Percentiles rank a stretch among this genome's conserved stretches.
These are phyloP conservation scores for Drosophila miranda DNA, from an alignment of 1,140 invertebrate genomes.

Conservation along the genomic window DNA sequence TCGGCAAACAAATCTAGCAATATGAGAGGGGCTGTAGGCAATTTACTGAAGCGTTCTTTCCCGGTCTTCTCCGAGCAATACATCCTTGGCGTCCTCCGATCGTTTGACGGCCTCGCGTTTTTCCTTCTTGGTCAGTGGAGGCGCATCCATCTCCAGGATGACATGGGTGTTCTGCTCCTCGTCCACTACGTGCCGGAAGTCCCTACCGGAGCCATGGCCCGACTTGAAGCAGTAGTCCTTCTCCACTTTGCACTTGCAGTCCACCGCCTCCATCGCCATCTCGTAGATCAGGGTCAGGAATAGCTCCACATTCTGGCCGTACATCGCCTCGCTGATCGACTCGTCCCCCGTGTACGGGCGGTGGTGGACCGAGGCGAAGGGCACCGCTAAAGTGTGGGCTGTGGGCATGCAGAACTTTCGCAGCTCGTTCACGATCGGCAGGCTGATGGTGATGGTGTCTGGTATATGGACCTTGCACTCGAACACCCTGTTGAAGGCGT, in stretches of 20 bases:
- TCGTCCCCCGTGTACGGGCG: conserved; percentile 12
- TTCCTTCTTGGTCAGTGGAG: background rate
- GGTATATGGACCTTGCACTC: background rate
- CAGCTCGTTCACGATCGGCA: conserved; percentile 36
- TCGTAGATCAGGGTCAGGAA: conserved; percentile 28
- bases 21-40: too few species aligned
- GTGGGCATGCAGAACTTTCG: conserved; percentile 15
- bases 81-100: too few species aligned
- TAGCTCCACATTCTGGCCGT: conserved; percentile 8
- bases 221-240: conserved; percentile 17
- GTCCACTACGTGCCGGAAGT: conserved; percentile 4
- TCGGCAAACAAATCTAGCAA: too few species aligned
- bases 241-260: conserved; percentile 40
- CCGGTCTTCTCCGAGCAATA: too few species aligned
- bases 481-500: conserved; percentile 19
- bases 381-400: conserved; percentile 17
- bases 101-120: too few species aligned
- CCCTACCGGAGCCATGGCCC: conserved; percentile 4
- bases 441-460: conserved; percentile 16
- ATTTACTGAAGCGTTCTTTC: too few species aligned
- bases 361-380: conserved; percentile 35
- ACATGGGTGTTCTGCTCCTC: background rate
- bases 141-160: conserved; percentile 27
- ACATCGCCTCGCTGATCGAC: background rate
- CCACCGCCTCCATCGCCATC: conserved; percentile 15